Evolutionary conservation across 2,888 invertebrate species (phyloP).

Genomic region (Protodeltote pygarga): DNA sequence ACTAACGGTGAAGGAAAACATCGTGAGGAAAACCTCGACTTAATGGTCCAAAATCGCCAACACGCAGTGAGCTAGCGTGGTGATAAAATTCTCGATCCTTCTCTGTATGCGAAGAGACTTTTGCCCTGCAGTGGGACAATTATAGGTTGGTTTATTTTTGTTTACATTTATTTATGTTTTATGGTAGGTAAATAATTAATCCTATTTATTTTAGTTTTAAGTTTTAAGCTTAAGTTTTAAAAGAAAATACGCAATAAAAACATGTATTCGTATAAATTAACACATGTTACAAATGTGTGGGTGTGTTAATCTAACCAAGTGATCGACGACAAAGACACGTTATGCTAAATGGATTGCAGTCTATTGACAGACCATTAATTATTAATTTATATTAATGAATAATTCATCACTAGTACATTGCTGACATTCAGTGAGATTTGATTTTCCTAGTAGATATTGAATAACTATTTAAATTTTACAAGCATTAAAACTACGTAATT

Average conservation of each 20-base stretch:
- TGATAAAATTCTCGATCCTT: too few species aligned
- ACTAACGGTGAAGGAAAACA: too few species aligned
- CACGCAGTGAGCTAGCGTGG: too few species aligned
- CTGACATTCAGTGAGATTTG: neutral
- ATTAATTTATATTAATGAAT: constrained; percentile 4
- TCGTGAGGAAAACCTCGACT: too few species aligned
- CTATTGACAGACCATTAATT: neutral
- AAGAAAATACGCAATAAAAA: too few species aligned
- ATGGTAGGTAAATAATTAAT: neutral
- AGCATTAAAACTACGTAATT: too few species aligned
- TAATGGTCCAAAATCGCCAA: too few species aligned
- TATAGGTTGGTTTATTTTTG: too few species aligned
- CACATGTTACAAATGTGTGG: constrained; percentile 3
- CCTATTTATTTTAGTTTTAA: neutral
- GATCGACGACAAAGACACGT: neutral
- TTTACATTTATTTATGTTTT: too few species aligned
- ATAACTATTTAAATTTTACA: neutral
- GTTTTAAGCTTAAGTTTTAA: too few species aligned
- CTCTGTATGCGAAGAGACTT: too few species aligned
- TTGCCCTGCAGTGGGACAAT: too few species aligned
- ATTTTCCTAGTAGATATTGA: neutral
- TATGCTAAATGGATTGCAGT: constrained; percentile 15
- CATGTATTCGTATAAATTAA: neutral
- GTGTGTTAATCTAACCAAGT: constrained; percentile 15
- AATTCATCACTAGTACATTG: neutral